A percentile compares a stretch with the other conserved stretches of the same genome.
Evolutionary conservation across 92 coral and sea anemone genomes (phyloP).

Genomic region (Epizoanthus rinbou): DNA sequence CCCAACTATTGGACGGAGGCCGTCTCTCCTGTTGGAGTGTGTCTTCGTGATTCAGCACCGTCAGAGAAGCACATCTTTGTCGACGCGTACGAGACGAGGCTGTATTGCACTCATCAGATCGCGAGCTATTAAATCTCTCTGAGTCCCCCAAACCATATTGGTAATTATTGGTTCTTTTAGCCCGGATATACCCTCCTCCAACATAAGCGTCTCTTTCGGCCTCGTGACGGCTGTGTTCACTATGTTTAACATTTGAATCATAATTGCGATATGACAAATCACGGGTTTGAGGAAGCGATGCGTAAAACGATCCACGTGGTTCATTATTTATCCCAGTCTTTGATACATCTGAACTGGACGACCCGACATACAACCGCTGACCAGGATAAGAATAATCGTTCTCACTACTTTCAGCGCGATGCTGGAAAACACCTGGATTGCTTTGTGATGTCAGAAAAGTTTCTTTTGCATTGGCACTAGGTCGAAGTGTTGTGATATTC

Average conservation of each 20-base stretch:
- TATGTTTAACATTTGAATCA: background rate
- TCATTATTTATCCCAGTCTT: background rate
- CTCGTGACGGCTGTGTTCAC: background rate
- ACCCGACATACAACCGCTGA: background rate
- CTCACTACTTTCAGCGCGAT: background rate
- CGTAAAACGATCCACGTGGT: background rate
- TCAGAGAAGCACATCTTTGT: conserved; percentile 27
- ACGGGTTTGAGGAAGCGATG: conserved; percentile 11
- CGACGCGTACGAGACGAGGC: background rate
- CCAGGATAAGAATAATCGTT: background rate
- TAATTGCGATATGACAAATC: conserved; percentile 18
- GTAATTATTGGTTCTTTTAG: background rate
- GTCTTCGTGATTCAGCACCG: background rate
- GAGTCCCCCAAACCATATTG: background rate
- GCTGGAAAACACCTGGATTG: background rate
- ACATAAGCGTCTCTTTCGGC: background rate
- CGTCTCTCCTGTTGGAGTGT: background rate
- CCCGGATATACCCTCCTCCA: background rate
- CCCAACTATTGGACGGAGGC: background rate
- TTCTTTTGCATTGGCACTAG: background rate
- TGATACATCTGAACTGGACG: background rate
- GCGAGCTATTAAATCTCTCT: background rate
- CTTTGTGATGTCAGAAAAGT: background rate
- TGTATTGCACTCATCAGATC: background rate
- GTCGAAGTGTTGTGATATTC: background rate